These are phyloP conservation scores for Drosophila arizonae DNA, from an alignment of 1,140 invertebrate species.

Conservation along the genomic window DNA sequence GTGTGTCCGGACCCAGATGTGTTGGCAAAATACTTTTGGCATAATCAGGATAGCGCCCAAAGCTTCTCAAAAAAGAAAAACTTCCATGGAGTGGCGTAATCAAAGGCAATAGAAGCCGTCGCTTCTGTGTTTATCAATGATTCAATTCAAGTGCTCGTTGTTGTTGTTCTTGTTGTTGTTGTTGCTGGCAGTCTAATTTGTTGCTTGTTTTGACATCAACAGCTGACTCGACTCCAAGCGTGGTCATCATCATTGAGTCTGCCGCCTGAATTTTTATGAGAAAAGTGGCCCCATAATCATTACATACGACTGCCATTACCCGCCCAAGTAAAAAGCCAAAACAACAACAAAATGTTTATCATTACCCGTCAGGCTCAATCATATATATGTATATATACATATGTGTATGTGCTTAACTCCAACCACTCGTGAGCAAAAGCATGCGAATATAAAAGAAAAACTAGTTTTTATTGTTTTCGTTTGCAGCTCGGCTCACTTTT, in stretches of 20 bases:
- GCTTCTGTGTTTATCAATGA: constrained; percentile 59
- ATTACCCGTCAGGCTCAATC: constrained; percentile 47
- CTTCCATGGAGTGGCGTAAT: constrained; percentile 44
- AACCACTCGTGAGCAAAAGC: constrained; percentile 16
- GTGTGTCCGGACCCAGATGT: constrained; percentile 7
- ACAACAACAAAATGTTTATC: constrained; percentile 64
- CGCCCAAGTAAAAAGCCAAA: constrained; percentile 20
- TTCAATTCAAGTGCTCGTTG: constrained; percentile 66
- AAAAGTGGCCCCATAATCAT: constrained; percentile 77
- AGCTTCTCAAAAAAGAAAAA: background rate
- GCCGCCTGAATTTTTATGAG: constrained; percentile 77
- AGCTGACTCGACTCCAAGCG: constrained; percentile 27
- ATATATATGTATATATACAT: background rate
- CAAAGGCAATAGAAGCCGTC: constrained; percentile 52
- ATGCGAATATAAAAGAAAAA: constrained; percentile 37
- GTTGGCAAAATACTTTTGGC: constrained; percentile 34
- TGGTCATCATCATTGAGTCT: constrained; percentile 49
- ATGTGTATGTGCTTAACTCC: background rate
- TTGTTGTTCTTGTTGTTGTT: constrained; percentile 1
- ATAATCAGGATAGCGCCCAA: constrained; percentile 22
- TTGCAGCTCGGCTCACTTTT: constrained; percentile 26
- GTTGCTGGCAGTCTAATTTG: constrained; percentile 63
- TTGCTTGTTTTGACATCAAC: constrained; percentile 75
- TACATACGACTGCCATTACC: constrained; percentile 71
- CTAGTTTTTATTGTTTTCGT: constrained; percentile 51